Evolutionary conservation across 2,888 invertebrate species (phyloP).

Genomic region (Macaria notata): DNA sequence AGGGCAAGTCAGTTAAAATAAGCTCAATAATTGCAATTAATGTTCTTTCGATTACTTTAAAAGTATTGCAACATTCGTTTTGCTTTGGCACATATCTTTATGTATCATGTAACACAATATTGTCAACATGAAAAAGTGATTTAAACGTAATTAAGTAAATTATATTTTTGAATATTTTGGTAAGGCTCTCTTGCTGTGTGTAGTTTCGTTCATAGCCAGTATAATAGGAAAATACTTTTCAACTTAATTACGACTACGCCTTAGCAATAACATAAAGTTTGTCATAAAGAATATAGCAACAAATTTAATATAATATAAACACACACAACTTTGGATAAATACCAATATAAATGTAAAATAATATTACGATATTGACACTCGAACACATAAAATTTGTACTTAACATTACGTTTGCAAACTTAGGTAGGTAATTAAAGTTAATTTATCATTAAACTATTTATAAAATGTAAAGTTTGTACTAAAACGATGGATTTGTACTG

Average conservation of each 20-base stretch:
- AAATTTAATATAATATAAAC: slow-evolving; percentile 74
- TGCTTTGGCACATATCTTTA: slow-evolving; percentile 68
- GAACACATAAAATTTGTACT: slow-evolving; percentile 81
- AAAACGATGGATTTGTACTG: slow-evolving; percentile 69
- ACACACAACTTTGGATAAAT: slow-evolving; percentile 80
- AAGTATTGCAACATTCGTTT: slow-evolving; percentile 61
- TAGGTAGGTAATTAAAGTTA: slow-evolving; percentile 55
- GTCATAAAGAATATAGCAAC: slow-evolving; percentile 74
- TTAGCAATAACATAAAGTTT: slow-evolving; percentile 64
- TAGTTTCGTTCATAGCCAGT: slow-evolving; percentile 55
- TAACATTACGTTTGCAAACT: slow-evolving; percentile 67
- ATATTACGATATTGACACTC: slow-evolving; percentile 70
- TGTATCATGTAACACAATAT: slow-evolving; percentile 10
- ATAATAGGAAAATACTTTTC: slow-evolving; percentile 46
- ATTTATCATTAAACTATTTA: slow-evolving; percentile 43
- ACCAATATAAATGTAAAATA: slow-evolving; percentile 66
- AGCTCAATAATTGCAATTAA: slow-evolving; percentile 31
- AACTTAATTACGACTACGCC: slow-evolving; percentile 48
- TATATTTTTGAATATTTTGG: slow-evolving; percentile 1
- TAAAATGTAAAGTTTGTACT: slow-evolving; percentile 61
- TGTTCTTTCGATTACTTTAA: slow-evolving; percentile 37
- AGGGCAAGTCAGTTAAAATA: slow-evolving; percentile 38
- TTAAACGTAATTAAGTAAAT: no score
- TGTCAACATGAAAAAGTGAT: slow-evolving; percentile 5
- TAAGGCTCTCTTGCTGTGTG: slow-evolving; percentile 21